Base-by-base conservation (phyloP, 2,113 vertebrate genomes). In the Irena cyanogastra region DNA sequence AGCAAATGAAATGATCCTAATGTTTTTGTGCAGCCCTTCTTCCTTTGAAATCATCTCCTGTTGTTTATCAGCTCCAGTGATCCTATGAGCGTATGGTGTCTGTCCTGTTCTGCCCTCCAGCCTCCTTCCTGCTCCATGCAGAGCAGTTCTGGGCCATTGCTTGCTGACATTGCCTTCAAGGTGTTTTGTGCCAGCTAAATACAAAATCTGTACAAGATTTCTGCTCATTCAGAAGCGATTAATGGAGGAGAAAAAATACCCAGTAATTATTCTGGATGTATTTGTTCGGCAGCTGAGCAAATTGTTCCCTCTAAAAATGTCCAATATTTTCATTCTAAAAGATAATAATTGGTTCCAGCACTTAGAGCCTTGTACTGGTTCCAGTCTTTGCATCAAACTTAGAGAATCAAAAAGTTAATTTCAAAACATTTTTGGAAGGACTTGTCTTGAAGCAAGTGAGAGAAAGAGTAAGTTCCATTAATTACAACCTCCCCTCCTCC, bases 1-100 rank as follows among this genome's bases (percentile, higher is more conserved):
- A 68, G 69, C 0, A 4, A 83, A 76, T 52, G 37, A 49, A 92
- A 76, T 54, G 22, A 33, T 44, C 31, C 50, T 44, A 52, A 85
- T 3, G 13, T 20, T 64, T 52, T 19, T 64, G 18, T 79, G 44
- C 33, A 47, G 56, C n/a, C 16, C 65, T 90, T 86, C 22, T 72
- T 64, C 41, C 37, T 93, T 68, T 83, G 53, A 63, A 83, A 71
- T 42, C 2, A 13, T 72, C 37, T 28, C 27, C 39, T 71, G 30
- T 79, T 76, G 44, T 85, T 83, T 56, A 26, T 72, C 63, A 83
- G 41, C 68, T 83, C 33, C 41, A 44, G 49, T 49, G 64, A 60
- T 49, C 71, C 37, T 8, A 7, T 0, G 22, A 83, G 18, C 0
- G 0, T 49, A 5, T 30, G 31, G 23, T 61, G 39, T 41, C 31